Evolutionary conservation across 2,888 invertebrate species (phyloP).

Genomic region (Pterostichus madidus): DNA sequence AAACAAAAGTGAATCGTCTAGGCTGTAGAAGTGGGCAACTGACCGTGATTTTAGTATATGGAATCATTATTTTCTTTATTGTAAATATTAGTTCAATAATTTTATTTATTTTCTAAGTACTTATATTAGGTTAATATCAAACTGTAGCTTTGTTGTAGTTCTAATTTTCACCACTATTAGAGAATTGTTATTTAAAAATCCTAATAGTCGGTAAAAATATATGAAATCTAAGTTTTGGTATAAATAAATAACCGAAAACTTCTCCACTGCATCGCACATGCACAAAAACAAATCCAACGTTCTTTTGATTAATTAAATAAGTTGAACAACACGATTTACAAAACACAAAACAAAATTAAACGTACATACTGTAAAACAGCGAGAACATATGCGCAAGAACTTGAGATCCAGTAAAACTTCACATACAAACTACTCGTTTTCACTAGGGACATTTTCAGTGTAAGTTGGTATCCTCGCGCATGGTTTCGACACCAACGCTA

Average conservation of each 20-base stretch:
- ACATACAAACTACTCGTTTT: constrained; percentile 6
- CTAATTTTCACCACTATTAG: too few relatives aligned
- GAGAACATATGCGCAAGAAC: constrained; percentile 7
- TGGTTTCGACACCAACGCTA: constrained; percentile 45
- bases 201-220: not conserved
- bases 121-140: too few relatives aligned
- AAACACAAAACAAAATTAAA: constrained; percentile 14
- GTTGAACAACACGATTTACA: constrained; percentile 29
- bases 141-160: too few relatives aligned
- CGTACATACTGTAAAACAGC: constrained; percentile 13
- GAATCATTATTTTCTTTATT: too few relatives aligned
- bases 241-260: constrained; percentile 14
- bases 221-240: not conserved
- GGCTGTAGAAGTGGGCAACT: too few relatives aligned
- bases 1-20: too few relatives aligned
- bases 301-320: constrained; percentile 51
- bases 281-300: constrained; percentile 1
- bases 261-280: not conserved
- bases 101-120: too few relatives aligned
- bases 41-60: too few relatives aligned
- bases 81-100: too few relatives aligned
- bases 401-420: constrained; percentile 27
- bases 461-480: constrained; percentile 6
- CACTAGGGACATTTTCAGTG: constrained; percentile 18
- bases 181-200: too few relatives aligned